Evolutionary conservation across 1,140 invertebrate genomes (phyloP), one percentile per base, ranked within the genome.

Genomic region (Drosophila insularis): DNA sequence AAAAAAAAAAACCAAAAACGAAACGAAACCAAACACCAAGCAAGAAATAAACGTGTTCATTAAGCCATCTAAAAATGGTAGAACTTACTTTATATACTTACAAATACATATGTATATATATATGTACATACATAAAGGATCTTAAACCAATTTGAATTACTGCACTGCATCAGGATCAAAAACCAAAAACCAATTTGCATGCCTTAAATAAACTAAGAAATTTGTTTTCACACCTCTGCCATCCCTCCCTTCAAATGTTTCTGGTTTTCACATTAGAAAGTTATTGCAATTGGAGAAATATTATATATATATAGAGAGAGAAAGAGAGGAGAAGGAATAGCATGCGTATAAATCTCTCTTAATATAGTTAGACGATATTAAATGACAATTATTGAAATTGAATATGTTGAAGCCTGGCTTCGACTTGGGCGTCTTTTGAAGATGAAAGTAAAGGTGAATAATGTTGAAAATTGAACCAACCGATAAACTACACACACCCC

Each of bases 331-430:
- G 35, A 72, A 31, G 14, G 8, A 68, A 19, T n/a, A 23, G 14
- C 7, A 35, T 31, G 54, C 17, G 50, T 71, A 53, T 27, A 27
- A 50, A 60, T 56, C 64, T 67, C 43, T 74, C 61, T 74, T 46
- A 43, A 61, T 27, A 46, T 62, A 74, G 72, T 50, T 74, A 74
- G 72, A 23, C 71, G 67, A 68, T 74, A 19, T 46, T 62, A 37
- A 58, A 50, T 32, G 32, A 74, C 63, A 50, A 74, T 74, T 32
- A 58, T 62, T 74, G 39, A 74, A 74, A 68, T 74, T 70, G 31
- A 72, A 56, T 39, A 72, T n/a, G 68, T 73, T 61, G 71, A 74
- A 74, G 71, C 72, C 37, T 68, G 67, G 74, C 74, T 76, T 76
- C 39, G 53, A 75, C 73, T 54, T 63, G 70, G 73, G 67, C 35